Base-by-base conservation (phyloP, 2,113 vertebrate species). In the Cricetomys ansorgei region DNA sequence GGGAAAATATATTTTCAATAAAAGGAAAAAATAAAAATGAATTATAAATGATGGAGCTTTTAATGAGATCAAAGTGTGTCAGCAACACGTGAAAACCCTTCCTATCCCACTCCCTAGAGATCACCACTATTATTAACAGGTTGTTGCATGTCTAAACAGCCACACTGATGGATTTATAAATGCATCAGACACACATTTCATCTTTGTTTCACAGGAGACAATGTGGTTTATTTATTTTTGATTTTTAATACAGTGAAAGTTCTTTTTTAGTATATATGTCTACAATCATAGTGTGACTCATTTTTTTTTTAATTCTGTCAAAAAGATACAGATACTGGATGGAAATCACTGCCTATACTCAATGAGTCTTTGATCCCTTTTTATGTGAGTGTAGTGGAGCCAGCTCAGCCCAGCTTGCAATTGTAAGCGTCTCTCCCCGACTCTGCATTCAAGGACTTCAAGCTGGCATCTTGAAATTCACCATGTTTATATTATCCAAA, bases 391-490 rank as follows among this genome's bases (percentile, higher is more conserved):
- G 2, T 72, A 57, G 55, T 90, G 48, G 23, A 84, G 85, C 40
- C 40, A 92, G 21, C 62, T 91, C 29, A 29, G 50, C 40, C 1
- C 43, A 79, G 48, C 7, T 67, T 43, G 5, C 15, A 59, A 43
- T 67, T n/a, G 8, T 37, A 16, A 59, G 5, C 12, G 40, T 93
- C 67, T 79, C 55, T 92, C 88, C 50, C 10, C 50, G 85, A n/a
- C 7, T 62, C 67, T 94, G 43, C 43, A 17, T 77, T 85, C n/a
- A 88, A 31, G 65, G 25, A 62, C 21, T 62, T 45, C 57, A 84
- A 55, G n/a, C 55, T 94, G 65, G 8, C 67, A 65, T 75, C 79
- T 77, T 89, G 92, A 96, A 95, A 92, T 89, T 40, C 93, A 7
- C 37, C 48, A 9, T 29, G 31, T 45, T 92, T 84, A 57, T 15